These are phyloP conservation scores for Lymantria dispar DNA, from an alignment of 2,888 invertebrate species.

Conservation along the genomic window DNA sequence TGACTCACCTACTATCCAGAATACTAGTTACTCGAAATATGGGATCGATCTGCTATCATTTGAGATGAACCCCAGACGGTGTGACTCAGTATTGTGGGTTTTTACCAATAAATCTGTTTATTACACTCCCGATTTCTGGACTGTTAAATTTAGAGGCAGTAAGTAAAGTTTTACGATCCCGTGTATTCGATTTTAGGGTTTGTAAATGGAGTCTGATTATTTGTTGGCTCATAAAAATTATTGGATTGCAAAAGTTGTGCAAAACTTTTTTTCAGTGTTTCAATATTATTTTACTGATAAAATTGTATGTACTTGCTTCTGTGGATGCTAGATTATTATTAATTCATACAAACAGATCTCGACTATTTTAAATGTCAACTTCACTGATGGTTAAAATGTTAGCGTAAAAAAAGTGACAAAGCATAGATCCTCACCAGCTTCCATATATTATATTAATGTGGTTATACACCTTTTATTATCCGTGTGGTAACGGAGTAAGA, in stretches of 20 bases:
- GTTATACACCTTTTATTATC: too few relatives aligned
- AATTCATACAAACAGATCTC: too few relatives aligned
- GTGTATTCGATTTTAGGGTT: neutral
- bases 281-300: too few relatives aligned
- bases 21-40: constrained; percentile 43
- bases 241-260: neutral
- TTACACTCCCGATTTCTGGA: neutral
- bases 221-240: constrained; percentile 3
- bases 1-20: constrained; percentile 15
- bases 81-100: constrained; percentile 37
- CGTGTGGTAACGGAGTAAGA: too few relatives aligned
- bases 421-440: too few relatives aligned
- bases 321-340: too few relatives aligned
- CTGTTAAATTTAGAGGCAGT: constrained; percentile 5
- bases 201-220: constrained; percentile 4
- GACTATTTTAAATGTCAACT: too few relatives aligned
- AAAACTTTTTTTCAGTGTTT: too few relatives aligned
- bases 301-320: too few relatives aligned
- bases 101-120: constrained; percentile 8
- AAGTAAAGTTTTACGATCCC: neutral
- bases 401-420: too few relatives aligned
- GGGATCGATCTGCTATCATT: constrained; percentile 38
- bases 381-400: too few relatives aligned
- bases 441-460: too few relatives aligned
- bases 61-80: constrained; percentile 41